phyloP scores from a whole-genome alignment of 2,888 invertebrate species.

The Drosophila tanythrix region DNA sequence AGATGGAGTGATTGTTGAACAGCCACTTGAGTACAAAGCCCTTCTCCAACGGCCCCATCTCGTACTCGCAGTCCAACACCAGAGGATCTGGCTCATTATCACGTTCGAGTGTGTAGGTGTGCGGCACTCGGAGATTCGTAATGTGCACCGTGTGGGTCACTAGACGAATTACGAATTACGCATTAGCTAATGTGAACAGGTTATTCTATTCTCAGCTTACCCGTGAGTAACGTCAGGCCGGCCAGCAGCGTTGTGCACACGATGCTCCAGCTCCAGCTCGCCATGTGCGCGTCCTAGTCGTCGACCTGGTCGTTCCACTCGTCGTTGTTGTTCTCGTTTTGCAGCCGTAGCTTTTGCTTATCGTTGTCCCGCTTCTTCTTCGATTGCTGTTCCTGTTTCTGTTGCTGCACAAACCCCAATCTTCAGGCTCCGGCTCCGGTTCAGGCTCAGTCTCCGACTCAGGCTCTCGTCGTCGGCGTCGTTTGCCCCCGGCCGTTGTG shows the following conservation, averaged over 20 bases:
- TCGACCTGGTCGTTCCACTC: conserved; percentile 45
- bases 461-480: conserved; percentile 15
- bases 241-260: conserved; percentile 77
- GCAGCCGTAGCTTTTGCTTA: conserved; percentile 49
- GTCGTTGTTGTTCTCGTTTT: conserved; percentile 43
- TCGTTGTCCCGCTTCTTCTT: conserved; percentile 14
- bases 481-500: conserved; percentile 32
- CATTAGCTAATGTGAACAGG: neutral
- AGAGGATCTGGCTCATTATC: conserved; percentile 83
- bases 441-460: conserved; percentile 20
- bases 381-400: conserved; percentile 3
- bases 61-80: conserved; percentile 85
- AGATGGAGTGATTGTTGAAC: conserved; percentile 84
- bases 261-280: conserved; percentile 79
- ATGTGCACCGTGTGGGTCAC: conserved; percentile 84
- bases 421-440: conserved; percentile 3
- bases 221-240: conserved; percentile 81
- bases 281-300: conserved; percentile 76
- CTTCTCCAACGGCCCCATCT: conserved; percentile 82
- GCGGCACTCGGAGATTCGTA: conserved; percentile 85
- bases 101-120: conserved; percentile 84
- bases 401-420: conserved; percentile 4
- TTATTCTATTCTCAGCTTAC: conserved; percentile 40
- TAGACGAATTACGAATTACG: conserved; percentile 27
- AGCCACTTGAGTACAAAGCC: conserved; percentile 85